Conservation (phyloP, 2,797 vertebrate genomes). For the Staurois parvus region DNA sequence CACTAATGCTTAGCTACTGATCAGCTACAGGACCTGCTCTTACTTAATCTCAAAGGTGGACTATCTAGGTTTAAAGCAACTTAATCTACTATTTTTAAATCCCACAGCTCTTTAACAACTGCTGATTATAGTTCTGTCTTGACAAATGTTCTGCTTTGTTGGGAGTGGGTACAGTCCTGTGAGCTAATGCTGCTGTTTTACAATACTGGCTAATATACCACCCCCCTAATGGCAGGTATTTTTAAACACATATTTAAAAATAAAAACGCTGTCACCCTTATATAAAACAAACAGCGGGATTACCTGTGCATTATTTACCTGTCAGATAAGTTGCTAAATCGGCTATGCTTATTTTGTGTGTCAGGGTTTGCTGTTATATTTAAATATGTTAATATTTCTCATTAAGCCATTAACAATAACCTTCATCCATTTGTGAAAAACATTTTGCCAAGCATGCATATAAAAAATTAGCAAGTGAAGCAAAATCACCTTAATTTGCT, state of each 20-base stretch:
- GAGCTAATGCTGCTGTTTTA: background rate
- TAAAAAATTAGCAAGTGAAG: slow-evolving; percentile 97
- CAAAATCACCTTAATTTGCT: slow-evolving; percentile 98
- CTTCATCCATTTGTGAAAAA: slow-evolving; percentile 89
- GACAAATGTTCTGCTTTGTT: too few species aligned
- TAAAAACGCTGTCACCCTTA: background rate
- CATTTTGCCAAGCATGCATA: slow-evolving; percentile 95
- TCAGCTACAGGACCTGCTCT: too few species aligned
- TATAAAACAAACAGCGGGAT: background rate
- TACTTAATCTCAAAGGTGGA: too few species aligned
- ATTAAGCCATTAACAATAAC: slow-evolving; percentile 88
- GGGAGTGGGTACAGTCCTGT: too few species aligned
- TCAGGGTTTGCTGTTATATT: slow-evolving; percentile 78
- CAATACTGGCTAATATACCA: background rate
- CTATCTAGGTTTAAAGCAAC: too few species aligned
- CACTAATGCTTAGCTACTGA: too few species aligned
- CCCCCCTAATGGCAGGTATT: background rate
- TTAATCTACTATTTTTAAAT: too few species aligned
- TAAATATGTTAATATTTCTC: slow-evolving; percentile 89
- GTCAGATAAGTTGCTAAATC: slow-evolving; percentile 68
- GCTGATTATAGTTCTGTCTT: too few species aligned
- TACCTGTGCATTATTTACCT: slow-evolving; percentile 56
- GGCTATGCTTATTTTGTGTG: slow-evolving; percentile 69
- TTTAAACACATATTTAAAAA: background rate
- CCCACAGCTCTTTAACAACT: too few species aligned